Percentiles rank a stretch among this genome's conserved stretches.
Evolutionary conservation across 2,797 vertebrate genomes (phyloP).

Genomic region (Enteromius afrohamiltoni): DNA sequence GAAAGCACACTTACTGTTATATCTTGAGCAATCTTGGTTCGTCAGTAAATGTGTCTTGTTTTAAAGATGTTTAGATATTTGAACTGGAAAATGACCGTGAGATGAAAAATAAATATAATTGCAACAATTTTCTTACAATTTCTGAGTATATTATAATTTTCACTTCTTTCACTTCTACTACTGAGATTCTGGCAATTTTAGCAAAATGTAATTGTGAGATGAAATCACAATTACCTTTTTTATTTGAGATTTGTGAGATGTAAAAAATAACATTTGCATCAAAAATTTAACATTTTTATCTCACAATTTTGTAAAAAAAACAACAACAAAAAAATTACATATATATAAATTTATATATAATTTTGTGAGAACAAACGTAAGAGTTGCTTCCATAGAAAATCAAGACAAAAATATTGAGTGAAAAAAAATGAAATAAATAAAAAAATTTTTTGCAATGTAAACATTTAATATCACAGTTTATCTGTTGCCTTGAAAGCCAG

Average conservation of each 20-base stretch:
- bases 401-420: neutral
- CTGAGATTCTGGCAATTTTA: neutral
- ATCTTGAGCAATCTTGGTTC: neutral
- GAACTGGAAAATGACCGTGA: neutral
- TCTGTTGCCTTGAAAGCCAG: constrained; percentile 51
- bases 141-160: neutral
- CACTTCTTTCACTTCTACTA: neutral
- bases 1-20: neutral
- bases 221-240: neutral
- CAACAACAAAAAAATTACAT: too few species aligned
- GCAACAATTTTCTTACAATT: neutral
- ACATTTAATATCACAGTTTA: constrained; percentile 37
- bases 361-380: neutral
- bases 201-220: constrained; percentile 1
- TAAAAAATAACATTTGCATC: neutral
- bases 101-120: neutral
- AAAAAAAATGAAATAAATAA: neutral
- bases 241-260: neutral
- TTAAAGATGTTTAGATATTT: neutral
- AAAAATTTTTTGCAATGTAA: neutral
- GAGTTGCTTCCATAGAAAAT: neutral
- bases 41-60: neutral
- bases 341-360: too few species aligned
- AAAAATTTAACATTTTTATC: too few species aligned
- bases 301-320: neutral